These are phyloP conservation scores for Colletes latitarsis DNA, from an alignment of 1,140 invertebrate species.

Conservation along the genomic window DNA sequence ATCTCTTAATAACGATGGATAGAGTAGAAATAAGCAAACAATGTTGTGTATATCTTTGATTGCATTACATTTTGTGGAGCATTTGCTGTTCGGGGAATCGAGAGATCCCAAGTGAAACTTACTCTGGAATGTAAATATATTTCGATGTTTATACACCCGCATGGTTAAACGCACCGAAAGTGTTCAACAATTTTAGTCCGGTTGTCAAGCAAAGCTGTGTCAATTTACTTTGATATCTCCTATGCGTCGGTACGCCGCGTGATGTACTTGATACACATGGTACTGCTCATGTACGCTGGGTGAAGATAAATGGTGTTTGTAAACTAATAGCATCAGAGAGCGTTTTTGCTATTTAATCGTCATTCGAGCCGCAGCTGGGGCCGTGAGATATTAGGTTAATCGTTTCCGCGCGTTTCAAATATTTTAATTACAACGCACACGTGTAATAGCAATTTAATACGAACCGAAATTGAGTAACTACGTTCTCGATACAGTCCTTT, in stretches of 20 bases:
- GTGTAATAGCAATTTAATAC: slow-evolving; percentile 4
- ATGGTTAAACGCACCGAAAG: slow-evolving; percentile 50
- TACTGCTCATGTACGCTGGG: slow-evolving; percentile 18
- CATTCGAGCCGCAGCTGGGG: background rate
- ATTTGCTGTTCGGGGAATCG: background rate
- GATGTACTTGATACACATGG: slow-evolving; percentile 25
- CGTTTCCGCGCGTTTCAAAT: slow-evolving; percentile 7
- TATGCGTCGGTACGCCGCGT: slow-evolving; percentile 27
- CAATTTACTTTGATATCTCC: slow-evolving; percentile 60
- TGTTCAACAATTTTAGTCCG: slow-evolving; percentile 45
- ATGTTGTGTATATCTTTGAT: background rate
- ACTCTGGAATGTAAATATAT: slow-evolving; percentile 26
- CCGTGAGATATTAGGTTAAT: slow-evolving; percentile 24
- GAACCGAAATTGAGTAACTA: background rate
- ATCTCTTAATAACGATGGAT: background rate
- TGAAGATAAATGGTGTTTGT: slow-evolving; percentile 53
- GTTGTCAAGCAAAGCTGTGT: slow-evolving; percentile 55
- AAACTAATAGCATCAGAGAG: slow-evolving; percentile 51
- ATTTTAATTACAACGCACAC: slow-evolving; percentile 31
- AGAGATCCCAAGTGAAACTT: slow-evolving; percentile 16
- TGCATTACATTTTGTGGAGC: background rate
- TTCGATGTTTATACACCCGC: slow-evolving; percentile 12
- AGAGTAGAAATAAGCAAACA: background rate
- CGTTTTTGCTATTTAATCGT: slow-evolving; percentile 21
- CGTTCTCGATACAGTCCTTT: background rate